Percentiles rank a stretch among this genome's conserved stretches.
phyloP scores from a whole-genome alignment of 2,113 vertebrate species.

The Paraplagusia blochii region DNA sequence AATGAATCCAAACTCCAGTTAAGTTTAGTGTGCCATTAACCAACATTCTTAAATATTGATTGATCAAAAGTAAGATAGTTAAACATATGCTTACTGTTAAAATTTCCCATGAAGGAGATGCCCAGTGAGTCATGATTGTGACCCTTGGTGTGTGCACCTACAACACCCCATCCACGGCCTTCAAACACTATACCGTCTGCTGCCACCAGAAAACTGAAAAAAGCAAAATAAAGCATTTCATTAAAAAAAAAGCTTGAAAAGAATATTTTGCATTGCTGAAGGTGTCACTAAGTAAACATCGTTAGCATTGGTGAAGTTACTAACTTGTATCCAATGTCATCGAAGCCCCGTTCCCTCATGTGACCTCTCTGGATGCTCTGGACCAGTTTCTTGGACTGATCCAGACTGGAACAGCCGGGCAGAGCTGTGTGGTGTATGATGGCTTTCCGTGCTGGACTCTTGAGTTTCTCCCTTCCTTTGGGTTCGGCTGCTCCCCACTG shows the following conservation, averaged over 20 bases:
- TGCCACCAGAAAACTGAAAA: conserved; percentile 77
- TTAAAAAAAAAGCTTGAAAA: too few species aligned
- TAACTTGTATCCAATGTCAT: conserved; percentile 80
- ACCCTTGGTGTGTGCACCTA: conserved; percentile 73
- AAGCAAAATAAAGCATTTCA: neutral
- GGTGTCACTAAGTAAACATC: too few species aligned
- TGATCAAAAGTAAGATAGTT: neutral
- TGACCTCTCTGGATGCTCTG: conserved; percentile 64
- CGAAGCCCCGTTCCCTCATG: conserved; percentile 61
- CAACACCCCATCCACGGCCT: conserved; percentile 77
- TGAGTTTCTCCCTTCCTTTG: conserved; percentile 23
- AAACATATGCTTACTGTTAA: conserved; percentile 63
- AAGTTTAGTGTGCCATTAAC: too few species aligned
- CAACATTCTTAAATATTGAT: neutral
- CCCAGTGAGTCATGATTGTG: conserved; percentile 77
- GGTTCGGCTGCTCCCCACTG: conserved; percentile 63
- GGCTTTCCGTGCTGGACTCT: conserved; percentile 36
- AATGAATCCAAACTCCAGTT: too few species aligned
- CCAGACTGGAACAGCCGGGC: conserved; percentile 21
- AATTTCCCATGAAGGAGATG: conserved; percentile 79
- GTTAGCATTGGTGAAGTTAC: conserved; percentile 18
- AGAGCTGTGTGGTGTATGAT: conserved; percentile 74
- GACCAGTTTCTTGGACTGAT: conserved; percentile 33
- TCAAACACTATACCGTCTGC: conserved; percentile 77
- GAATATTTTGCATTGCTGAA: too few species aligned